phyloP scores from a whole-genome alignment of 1,140 invertebrate genomes.

The Hyphantria cunea region DNA sequence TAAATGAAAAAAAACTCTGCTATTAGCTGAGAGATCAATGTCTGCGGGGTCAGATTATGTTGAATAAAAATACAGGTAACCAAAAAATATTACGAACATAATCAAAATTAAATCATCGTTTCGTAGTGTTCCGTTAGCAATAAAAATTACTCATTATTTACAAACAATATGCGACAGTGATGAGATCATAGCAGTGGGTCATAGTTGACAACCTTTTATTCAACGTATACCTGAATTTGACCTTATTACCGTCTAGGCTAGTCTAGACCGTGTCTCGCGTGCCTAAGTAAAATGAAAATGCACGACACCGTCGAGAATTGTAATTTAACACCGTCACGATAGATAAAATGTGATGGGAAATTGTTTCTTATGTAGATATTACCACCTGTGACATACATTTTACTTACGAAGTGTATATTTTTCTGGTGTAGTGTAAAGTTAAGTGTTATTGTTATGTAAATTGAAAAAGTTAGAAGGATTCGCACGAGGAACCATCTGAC shows the following conservation, averaged over 20 bases:
- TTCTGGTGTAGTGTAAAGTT: constrained; percentile 1
- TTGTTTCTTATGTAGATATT: constrained; percentile 14
- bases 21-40: too few species aligned
- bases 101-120: not conserved
- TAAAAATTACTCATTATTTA: not conserved
- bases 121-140: not conserved
- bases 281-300: constrained; percentile 30
- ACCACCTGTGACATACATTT: constrained; percentile 21
- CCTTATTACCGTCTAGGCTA: constrained; percentile 19
- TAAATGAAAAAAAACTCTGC: too few species aligned
- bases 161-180: too few species aligned
- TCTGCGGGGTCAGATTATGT: too few species aligned
- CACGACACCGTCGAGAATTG: constrained; percentile 29
- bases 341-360: constrained; percentile 18
- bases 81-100: not conserved
- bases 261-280: constrained; percentile 25
- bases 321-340: constrained; percentile 33
- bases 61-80: too few species aligned
- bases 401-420: constrained; percentile 2
- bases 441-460: not conserved
- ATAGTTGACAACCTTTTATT: too few species aligned
- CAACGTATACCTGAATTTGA: constrained; percentile 23
- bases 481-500: not conserved
- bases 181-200: too few species aligned
- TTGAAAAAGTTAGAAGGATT: not conserved